Evolutionary conservation across 2,888 invertebrate genomes (phyloP).

Genomic region (Drosophila pegasa): DNA sequence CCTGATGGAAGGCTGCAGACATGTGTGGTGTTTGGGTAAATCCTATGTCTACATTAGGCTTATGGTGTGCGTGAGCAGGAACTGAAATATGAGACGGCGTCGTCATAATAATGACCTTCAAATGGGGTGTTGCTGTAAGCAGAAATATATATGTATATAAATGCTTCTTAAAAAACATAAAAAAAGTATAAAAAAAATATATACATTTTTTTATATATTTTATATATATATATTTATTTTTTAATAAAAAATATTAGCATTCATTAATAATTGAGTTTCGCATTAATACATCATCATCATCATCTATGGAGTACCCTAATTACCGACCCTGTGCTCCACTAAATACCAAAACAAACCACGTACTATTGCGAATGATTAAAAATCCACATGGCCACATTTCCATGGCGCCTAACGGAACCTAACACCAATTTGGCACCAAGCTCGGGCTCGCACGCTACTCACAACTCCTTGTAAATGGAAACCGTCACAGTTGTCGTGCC

Average conservation of each 20-base stretch:
- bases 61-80: background rate
- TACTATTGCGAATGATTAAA: constrained; percentile 56
- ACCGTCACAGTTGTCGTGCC: constrained; percentile 74
- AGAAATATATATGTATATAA: no score
- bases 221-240: background rate
- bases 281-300: constrained; percentile 1
- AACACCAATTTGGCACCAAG: constrained; percentile 73
- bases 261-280: background rate
- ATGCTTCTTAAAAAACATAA: no score
- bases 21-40: constrained; percentile 2
- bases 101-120: constrained; percentile 7
- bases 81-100: constrained; percentile 1
- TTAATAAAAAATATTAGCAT: background rate
- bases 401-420: constrained; percentile 66
- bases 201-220: no score
- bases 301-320: no score
- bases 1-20: constrained; percentile 18
- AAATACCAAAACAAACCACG: constrained; percentile 25
- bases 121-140: background rate
- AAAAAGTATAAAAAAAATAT: no score
- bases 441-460: constrained; percentile 64
- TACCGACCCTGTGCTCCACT: constrained; percentile 19
- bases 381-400: constrained; percentile 63
- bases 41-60: background rate
- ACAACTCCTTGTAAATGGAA: constrained; percentile 72